Conservation (phyloP, 2,888 invertebrate genomes). For the Apotomis capreana region DNA sequence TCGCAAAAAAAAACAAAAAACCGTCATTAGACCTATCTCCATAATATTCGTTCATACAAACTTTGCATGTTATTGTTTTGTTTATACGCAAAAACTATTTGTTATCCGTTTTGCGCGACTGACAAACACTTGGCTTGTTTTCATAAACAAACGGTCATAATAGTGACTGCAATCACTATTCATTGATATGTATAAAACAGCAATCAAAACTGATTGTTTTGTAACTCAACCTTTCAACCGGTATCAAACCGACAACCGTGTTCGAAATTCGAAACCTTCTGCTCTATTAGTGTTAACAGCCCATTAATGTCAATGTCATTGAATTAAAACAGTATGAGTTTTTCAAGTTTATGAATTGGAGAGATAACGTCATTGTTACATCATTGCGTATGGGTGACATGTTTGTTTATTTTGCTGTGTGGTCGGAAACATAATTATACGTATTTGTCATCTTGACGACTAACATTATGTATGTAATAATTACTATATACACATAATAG, state of each 20-base stretch:
- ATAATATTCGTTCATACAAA: too few species aligned
- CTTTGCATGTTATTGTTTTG: too few species aligned
- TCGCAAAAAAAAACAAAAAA: too few species aligned
- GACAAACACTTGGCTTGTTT: too few species aligned
- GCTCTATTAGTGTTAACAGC: conserved; percentile 38
- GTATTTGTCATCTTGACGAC: conserved; percentile 46
- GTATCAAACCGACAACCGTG: conserved; percentile 11
- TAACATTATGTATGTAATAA: conserved; percentile 26
- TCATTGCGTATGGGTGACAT: conserved; percentile 65
- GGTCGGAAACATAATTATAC: conserved; percentile 53
- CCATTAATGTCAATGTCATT: conserved; percentile 56
- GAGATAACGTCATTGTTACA: conserved; percentile 68
- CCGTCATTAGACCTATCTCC: too few species aligned
- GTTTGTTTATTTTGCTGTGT: conserved; percentile 58
- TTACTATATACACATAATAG: neutral
- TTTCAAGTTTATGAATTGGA: conserved; percentile 63
- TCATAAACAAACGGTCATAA: too few species aligned
- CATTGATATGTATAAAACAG: conserved; percentile 2
- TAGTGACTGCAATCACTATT: neutral
- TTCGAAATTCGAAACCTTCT: conserved; percentile 33
- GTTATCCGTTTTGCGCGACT: too few species aligned
- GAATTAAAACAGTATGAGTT: conserved; percentile 54
- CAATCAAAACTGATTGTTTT: conserved; percentile 4
- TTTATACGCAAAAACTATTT: too few species aligned
- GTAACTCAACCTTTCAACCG: conserved; percentile 23